Evolutionary conservation across 2,113 vertebrate genomes (phyloP).

Genomic region (Zosterops pallidus): DNA sequence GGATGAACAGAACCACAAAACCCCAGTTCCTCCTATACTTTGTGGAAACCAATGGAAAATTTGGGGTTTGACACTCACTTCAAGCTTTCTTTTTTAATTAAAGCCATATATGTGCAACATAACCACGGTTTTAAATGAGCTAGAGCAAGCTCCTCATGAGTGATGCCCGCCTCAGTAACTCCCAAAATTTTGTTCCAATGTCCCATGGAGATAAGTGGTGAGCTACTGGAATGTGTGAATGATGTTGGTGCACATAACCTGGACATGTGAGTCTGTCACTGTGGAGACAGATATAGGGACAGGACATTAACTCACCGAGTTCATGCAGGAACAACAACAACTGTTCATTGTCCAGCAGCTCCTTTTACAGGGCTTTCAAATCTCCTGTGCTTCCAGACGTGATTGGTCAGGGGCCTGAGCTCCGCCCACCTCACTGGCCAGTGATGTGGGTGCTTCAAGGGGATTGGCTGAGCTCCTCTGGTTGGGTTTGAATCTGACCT

Average conservation of each 20-base stretch:
- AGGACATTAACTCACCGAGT: not conserved
- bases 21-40: not conserved
- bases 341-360: accelerated
- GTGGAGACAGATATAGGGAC: not conserved
- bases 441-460: not conserved
- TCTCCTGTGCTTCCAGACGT: not conserved
- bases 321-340: not conserved
- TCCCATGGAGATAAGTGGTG: not conserved
- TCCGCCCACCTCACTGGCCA: not conserved
- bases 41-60: not conserved
- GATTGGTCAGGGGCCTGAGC: not conserved
- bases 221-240: not conserved
- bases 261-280: not conserved
- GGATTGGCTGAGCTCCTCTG: not conserved
- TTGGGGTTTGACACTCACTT: not conserved
- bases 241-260: not conserved
- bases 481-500: not conserved
- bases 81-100: not conserved
- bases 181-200: not conserved
- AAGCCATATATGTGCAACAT: not conserved
- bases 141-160: not conserved
- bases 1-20: not conserved
- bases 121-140: not conserved
- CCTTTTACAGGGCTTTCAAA: not conserved
- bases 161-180: not conserved